Evolutionary conservation across 1,140 invertebrate genomes (phyloP), one percentile per base, ranked within the genome.

Genomic region (Pseudomyrmex concolor): DNA sequence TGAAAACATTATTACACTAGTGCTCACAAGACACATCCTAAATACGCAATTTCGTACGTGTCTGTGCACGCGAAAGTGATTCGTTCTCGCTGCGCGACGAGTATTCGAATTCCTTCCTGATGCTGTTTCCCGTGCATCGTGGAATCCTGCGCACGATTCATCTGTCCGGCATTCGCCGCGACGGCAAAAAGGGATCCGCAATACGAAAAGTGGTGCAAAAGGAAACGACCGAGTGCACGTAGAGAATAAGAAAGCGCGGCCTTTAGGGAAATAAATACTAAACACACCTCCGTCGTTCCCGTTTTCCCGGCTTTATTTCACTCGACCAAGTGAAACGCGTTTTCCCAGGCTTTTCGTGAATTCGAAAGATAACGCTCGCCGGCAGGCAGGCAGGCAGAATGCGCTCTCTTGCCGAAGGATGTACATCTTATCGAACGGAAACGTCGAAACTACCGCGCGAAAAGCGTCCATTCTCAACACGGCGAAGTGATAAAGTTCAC

Each of bases 191-290:
- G 43, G 62, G 72, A 66, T 74, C 50, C 71, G 81, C 72, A 67
- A 67, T 66, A 77, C 70, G 72, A 66, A 83, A 77, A 83, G 81
- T 68, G 74, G 68, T 57, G 48, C 54, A 72, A 86, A 68, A 82
- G 76, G 12, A 57, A 63, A 48, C 34, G 43, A 12, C 50, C 64
- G 48, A 10, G 48, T 57, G 45, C 71, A 67, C 62, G 51, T 5
- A 63, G 80, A 60, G 74, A 68, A 74, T 83, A 22, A 54, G 51
- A 78, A 55, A 55, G 67, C 67, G 43, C 51, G 55, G 62, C 54
- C 85, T 87, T 84, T 76, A 12, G 86, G 85, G 81, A 87, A 87
- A 87, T 87, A 86, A 87, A 87, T 87, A 87, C 81, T 86, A 84
- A 87, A 87, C 86, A 19, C 55, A 64, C 22, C 63, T 68, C 48